Evolutionary conservation across 2,888 invertebrate genomes (phyloP).

Genomic region (Antheraea assamensis): DNA sequence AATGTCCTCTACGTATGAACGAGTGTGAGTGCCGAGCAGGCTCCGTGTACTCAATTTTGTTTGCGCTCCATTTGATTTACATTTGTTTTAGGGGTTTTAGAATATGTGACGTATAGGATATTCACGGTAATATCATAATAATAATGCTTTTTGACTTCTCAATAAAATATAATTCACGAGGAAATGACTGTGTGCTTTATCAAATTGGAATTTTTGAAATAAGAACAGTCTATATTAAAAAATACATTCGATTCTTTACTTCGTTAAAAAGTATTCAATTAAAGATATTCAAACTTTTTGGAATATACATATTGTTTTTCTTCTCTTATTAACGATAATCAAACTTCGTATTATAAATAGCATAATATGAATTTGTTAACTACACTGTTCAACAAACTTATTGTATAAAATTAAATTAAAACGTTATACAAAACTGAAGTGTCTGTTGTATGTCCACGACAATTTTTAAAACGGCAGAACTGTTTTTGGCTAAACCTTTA

Average conservation of each 20-base stretch:
- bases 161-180: not conserved
- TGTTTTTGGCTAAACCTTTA: no score
- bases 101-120: conserved; percentile 8
- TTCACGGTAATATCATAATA: conserved; percentile 1
- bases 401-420: no score
- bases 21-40: conserved; percentile 43
- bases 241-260: not conserved
- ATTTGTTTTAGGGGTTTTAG: conserved; percentile 34
- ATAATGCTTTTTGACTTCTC: not conserved
- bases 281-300: no score
- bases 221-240: not conserved
- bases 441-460: no score
- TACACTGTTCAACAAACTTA: no score
- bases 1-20: conserved; percentile 70
- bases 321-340: no score
- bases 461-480: no score
- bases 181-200: not conserved
- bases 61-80: conserved; percentile 48
- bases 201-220: not conserved
- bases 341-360: no score
- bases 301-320: no score
- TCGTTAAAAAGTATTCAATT: not conserved
- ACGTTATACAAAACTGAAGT: no score
- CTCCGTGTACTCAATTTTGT: conserved; percentile 45
- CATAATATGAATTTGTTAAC: no score